phyloP scores from a whole-genome alignment of 2,113 vertebrate genomes.

The Meleagris gallopavo region DNA sequence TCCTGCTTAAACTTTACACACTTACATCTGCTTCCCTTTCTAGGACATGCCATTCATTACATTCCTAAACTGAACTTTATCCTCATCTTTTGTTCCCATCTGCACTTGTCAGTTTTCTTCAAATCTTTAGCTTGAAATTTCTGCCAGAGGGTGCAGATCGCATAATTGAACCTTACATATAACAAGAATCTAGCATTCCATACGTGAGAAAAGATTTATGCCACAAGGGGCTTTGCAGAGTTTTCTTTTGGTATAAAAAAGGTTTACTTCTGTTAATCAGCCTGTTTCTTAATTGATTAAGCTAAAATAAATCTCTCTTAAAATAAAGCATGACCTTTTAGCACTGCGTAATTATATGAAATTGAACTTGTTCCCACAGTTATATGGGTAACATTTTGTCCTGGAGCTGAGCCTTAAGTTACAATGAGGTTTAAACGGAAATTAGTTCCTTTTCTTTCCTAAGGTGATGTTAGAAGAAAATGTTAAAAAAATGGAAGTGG shows the following conservation, averaged over 20 bases:
- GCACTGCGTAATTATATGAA: not conserved
- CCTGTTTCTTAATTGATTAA: not conserved
- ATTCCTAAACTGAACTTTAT: not conserved
- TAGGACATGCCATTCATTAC: accelerated
- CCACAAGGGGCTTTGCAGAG: not conserved
- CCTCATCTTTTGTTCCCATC: not conserved
- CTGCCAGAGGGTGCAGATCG: not conserved
- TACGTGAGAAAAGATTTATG: not conserved
- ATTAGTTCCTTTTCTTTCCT: not conserved
- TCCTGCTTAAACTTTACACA: not conserved
- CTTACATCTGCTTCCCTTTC: not conserved
- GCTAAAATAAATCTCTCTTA: not conserved
- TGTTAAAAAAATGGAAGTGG: not conserved
- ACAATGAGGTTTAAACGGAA: not conserved
- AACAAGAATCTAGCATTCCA: not conserved
- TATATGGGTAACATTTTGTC: not conserved
- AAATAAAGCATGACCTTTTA: not conserved
- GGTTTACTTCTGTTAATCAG: not conserved
- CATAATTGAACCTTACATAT: not conserved
- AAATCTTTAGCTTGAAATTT: not conserved
- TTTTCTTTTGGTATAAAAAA: not conserved
- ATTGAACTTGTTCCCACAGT: not conserved
- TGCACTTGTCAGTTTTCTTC: not conserved
- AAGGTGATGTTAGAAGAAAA: not conserved
- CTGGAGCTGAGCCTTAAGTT: not conserved